Conservation (phyloP, 1,140 invertebrate genomes). For the Ylistrum balloti region DNA sequence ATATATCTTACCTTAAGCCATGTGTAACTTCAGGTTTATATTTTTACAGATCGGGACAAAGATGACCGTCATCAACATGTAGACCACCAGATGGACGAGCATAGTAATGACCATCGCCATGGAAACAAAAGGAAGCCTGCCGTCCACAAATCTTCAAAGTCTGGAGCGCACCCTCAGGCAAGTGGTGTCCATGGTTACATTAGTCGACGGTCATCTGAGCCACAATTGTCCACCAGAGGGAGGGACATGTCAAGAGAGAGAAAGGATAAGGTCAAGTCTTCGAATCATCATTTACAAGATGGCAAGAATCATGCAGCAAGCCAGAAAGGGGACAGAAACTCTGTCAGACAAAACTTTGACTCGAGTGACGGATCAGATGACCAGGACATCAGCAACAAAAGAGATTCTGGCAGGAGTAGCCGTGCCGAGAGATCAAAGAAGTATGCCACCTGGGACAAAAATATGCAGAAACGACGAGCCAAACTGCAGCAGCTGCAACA, state of each 20-base stretch:
- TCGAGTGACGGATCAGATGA: background rate
- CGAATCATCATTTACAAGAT: background rate
- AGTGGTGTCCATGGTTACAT: conserved; percentile 23
- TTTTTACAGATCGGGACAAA: conserved; percentile 8
- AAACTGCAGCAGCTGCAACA: background rate
- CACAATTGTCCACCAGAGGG: background rate
- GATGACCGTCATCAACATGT: conserved; percentile 9
- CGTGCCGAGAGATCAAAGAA: conserved; percentile 6
- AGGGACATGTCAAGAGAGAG: background rate
- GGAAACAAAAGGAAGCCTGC: conserved; percentile 8
- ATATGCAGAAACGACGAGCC: conserved; percentile 24
- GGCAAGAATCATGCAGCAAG: background rate
- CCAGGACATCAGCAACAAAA: background rate
- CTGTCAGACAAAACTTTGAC: background rate
- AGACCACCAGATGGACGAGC: conserved; percentile 29
- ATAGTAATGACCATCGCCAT: conserved; percentile 27
- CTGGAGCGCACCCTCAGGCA: background rate
- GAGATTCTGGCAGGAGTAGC: background rate
- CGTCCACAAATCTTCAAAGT: conserved; percentile 33
- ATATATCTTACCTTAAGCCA: too few relatives aligned
- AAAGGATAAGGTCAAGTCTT: conserved; percentile 1
- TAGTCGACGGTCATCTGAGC: conserved; percentile 30
- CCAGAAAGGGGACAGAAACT: background rate
- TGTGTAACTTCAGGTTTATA: too few relatives aligned
- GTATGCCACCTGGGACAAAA: conserved; percentile 29